phyloP scores from a whole-genome alignment of 1,140 invertebrate species.

The Ladona fulva region DNA sequence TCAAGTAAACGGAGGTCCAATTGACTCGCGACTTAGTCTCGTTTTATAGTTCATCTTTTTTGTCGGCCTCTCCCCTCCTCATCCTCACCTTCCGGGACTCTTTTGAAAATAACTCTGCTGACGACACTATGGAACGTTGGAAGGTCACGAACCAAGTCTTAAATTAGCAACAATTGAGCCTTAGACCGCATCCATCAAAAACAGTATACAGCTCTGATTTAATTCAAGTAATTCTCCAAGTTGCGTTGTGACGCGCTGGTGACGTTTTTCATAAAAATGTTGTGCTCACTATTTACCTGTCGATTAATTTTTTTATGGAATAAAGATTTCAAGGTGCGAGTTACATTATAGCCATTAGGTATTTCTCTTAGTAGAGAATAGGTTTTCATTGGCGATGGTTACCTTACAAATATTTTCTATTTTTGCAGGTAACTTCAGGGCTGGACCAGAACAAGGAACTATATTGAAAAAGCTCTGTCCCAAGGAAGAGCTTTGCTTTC shows the following conservation, averaged over 20 bases:
- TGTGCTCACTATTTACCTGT: too few relatives aligned
- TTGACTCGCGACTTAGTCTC: too few relatives aligned
- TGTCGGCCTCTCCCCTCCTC: not conserved
- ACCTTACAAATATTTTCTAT: conserved; percentile 19
- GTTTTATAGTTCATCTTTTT: not conserved
- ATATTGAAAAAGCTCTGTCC: conserved; percentile 87
- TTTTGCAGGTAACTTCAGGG: conserved; percentile 71
- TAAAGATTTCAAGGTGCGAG: too few relatives aligned
- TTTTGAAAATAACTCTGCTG: not conserved
- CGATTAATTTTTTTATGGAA: too few relatives aligned
- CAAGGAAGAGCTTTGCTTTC: conserved; percentile 71
- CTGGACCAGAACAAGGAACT: conserved; percentile 82
- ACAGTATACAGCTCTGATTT: too few relatives aligned
- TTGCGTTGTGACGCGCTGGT: too few relatives aligned
- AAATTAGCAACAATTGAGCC: too few relatives aligned
- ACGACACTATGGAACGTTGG: not conserved
- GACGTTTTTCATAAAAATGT: too few relatives aligned
- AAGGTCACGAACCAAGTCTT: too few relatives aligned
- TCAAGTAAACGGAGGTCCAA: too few relatives aligned
- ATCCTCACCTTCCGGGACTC: not conserved
- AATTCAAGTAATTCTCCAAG: too few relatives aligned
- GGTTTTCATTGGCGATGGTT: not conserved
- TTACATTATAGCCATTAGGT: not conserved
- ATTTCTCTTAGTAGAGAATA: not conserved
- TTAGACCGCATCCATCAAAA: too few relatives aligned